phyloP scores from a whole-genome alignment of 2,113 vertebrate genomes.

The Euleptes europaea region DNA sequence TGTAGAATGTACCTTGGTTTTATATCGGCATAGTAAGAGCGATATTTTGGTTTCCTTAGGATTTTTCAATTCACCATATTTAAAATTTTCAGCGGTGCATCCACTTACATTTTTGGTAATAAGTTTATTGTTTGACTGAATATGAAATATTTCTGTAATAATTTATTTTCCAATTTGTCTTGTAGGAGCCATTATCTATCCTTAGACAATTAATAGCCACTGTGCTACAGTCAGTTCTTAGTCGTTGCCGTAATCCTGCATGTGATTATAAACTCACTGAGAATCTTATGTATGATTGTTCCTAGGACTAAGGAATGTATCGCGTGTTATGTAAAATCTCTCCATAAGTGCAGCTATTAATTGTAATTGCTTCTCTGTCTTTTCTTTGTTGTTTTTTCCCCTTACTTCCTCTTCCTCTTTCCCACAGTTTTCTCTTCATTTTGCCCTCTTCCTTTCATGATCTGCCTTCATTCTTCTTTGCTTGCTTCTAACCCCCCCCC shows the following conservation, averaged over 20 bases:
- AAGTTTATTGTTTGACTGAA: background rate
- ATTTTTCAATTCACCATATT: background rate
- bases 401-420: too few relatives aligned
- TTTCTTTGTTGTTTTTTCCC: too few relatives aligned
- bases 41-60: background rate
- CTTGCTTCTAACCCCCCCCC: too few relatives aligned
- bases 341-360: background rate
- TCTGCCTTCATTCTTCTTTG: too few relatives aligned
- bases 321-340: background rate
- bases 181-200: background rate
- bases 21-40: background rate
- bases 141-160: slow-evolving; percentile 3
- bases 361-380: too few relatives aligned
- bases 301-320: background rate
- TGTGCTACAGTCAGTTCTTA: background rate
- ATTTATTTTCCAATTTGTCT: background rate
- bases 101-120: background rate
- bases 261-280: background rate
- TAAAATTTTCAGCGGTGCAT: background rate
- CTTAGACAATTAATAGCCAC: background rate
- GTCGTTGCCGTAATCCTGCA: background rate
- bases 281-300: background rate
- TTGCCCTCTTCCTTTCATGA: too few relatives aligned
- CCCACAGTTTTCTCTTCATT: too few relatives aligned
- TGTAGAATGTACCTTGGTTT: slow-evolving; percentile 31